Conservation (phyloP, 1,140 invertebrate genomes). For the Dendrolimus kikuchii region DNA sequence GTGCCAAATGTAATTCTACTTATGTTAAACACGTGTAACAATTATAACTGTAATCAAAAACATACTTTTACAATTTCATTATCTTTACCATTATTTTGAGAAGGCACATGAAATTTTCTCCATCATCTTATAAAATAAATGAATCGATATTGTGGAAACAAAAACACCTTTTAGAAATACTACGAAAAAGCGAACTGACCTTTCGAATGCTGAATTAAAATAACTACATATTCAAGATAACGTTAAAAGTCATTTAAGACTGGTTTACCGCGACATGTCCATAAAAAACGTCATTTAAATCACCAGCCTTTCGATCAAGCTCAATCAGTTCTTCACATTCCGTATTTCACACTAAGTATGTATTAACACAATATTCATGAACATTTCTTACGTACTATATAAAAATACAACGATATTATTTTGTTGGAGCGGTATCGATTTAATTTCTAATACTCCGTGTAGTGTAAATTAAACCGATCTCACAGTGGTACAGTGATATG, state of each 20-base stretch:
- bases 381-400: slow-evolving; percentile 54
- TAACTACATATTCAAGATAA: too few relatives aligned
- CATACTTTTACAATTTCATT: slow-evolving; percentile 44
- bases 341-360: slow-evolving; percentile 9
- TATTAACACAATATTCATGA: slow-evolving; percentile 35
- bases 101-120: slow-evolving; percentile 64
- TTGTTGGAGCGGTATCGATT: slow-evolving; percentile 9
- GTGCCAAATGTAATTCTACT: slow-evolving; percentile 47
- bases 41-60: slow-evolving; percentile 54
- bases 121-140: slow-evolving; percentile 53
- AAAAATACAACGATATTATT: slow-evolving; percentile 59
- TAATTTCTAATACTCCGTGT: too few relatives aligned
- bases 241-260: not conserved
- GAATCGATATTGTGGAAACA: slow-evolving; percentile 25
- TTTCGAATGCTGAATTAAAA: too few relatives aligned
- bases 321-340: slow-evolving; percentile 16
- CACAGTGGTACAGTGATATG: too few relatives aligned
- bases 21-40: slow-evolving; percentile 43
- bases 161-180: slow-evolving; percentile 8
- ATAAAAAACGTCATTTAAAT: slow-evolving; percentile 10
- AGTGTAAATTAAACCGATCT: too few relatives aligned
- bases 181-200: slow-evolving; percentile 17
- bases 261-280: slow-evolving; percentile 5
- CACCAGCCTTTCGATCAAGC: slow-evolving; percentile 18
- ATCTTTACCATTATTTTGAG: slow-evolving; percentile 49